Percentiles rank a stretch among this genome's conserved stretches.
Evolutionary conservation across 2,113 vertebrate species (phyloP).

Genomic region (Platichthys flesus): DNA sequence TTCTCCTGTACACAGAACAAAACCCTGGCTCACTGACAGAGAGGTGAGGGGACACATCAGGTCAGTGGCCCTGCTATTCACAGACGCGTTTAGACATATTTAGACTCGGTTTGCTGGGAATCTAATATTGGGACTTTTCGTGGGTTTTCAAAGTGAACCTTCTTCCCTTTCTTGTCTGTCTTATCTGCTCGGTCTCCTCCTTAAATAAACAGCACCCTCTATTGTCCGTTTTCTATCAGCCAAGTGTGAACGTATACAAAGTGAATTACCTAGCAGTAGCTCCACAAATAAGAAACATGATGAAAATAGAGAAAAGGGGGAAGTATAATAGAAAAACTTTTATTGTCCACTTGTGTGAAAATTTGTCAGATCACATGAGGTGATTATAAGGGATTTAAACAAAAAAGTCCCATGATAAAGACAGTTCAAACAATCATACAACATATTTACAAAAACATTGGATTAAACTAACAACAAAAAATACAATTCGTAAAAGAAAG

Average conservation of each 20-base stretch:
- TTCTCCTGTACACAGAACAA: slow-evolving; percentile 17
- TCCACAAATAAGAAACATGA: background rate
- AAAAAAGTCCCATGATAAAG: too few species aligned
- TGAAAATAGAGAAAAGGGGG: too few species aligned
- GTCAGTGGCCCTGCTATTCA: background rate
- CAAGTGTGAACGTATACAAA: background rate
- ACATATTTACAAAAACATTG: too few species aligned
- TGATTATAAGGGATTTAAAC: too few species aligned
- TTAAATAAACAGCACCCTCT: slow-evolving; percentile 56
- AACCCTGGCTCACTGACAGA: slow-evolving; percentile 24
- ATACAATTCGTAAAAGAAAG: too few species aligned
- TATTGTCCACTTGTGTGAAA: too few species aligned
- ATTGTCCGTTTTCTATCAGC: slow-evolving; percentile 15
- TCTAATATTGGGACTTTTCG: slow-evolving; percentile 11
- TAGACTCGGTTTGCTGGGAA: background rate
- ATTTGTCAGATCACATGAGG: too few species aligned
- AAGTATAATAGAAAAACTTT: too few species aligned
- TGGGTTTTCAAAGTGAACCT: slow-evolving; percentile 11
- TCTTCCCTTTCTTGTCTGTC: background rate
- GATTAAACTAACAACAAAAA: too few species aligned
- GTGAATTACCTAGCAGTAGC: background rate
- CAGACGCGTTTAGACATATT: background rate
- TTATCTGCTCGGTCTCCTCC: background rate
- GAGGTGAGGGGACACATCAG: slow-evolving; percentile 26
- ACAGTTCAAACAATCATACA: too few species aligned